Conservation (phyloP, 2,797 vertebrate species). For the Crocidura indochinensis region DNA sequence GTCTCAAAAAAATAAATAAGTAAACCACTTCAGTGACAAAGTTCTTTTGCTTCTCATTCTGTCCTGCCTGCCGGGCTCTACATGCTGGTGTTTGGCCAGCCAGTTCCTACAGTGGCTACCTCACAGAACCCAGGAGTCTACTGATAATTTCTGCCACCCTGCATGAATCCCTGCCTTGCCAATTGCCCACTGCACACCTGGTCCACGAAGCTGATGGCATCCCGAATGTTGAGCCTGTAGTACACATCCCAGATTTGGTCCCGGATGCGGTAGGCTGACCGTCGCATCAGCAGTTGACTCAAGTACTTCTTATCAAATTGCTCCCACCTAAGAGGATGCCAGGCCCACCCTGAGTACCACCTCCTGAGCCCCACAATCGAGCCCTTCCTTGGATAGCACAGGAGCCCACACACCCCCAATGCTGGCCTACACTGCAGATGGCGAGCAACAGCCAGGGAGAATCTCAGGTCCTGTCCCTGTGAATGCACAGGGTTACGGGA, state of each 20-base stretch:
- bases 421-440: conserved; percentile 47
- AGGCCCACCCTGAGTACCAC: conserved; percentile 54
- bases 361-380: neutral
- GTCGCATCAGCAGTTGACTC: conserved; percentile 96
- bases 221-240: conserved; percentile 98
- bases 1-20: no score
- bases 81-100: neutral
- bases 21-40: neutral
- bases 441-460: conserved; percentile 39
- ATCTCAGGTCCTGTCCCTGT: conserved; percentile 50
- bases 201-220: conserved; percentile 97
- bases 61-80: conserved; percentile 36
- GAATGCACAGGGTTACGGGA: conserved; percentile 27
- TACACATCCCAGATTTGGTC: conserved; percentile 98
- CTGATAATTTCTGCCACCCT: conserved; percentile 50
- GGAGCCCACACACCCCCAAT: conserved; percentile 18
- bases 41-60: conserved; percentile 53
- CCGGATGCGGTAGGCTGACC: conserved; percentile 95
- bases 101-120: conserved; percentile 23
- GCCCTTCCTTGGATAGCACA: conserved; percentile 65
- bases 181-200: conserved; percentile 89
- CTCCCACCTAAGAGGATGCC: conserved; percentile 93
- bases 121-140: conserved; percentile 22
- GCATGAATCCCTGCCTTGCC: neutral
- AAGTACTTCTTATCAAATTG: conserved; percentile 99